Evolutionary conservation across 2,888 invertebrate species (phyloP).

Genomic region (Aproaerema taeniolella): DNA sequence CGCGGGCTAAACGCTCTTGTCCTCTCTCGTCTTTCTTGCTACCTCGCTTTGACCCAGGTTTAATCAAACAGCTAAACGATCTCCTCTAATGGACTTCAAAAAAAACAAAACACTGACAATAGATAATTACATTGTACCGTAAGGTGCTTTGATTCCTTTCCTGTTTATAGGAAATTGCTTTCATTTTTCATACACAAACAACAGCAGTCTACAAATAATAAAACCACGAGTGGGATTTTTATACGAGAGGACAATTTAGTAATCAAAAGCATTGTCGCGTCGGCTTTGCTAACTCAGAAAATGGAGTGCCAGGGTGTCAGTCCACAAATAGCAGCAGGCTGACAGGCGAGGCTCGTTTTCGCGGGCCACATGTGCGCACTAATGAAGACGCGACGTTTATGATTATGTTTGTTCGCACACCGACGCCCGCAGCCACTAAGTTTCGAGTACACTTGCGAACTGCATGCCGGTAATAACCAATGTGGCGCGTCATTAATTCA

Average conservation of each 20-base stretch:
- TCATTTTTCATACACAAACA: constrained; percentile 43
- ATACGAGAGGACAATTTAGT: too few species aligned
- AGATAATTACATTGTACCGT: neutral
- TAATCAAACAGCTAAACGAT: constrained; percentile 26
- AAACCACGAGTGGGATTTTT: constrained; percentile 19
- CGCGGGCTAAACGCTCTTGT: constrained; percentile 22
- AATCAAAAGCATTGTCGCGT: constrained; percentile 40
- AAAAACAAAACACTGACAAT: neutral
- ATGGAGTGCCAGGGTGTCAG: constrained; percentile 30
- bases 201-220: constrained; percentile 34
- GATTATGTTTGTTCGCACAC: neutral
- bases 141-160: constrained; percentile 3
- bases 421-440: neutral
- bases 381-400: constrained; percentile 42
- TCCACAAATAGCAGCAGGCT: constrained; percentile 34
- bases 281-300: constrained; percentile 34
- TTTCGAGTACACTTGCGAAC: constrained; percentile 1
- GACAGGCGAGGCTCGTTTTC: constrained; percentile 23
- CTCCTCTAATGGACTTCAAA: constrained; percentile 5
- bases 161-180: constrained; percentile 42
- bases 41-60: constrained; percentile 31
- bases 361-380: constrained; percentile 41
- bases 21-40: too few species aligned
- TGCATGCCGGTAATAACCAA: too few species aligned
- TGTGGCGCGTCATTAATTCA: neutral